Evolutionary conservation across 2,888 invertebrate genomes (phyloP), one percentile per base, ranked within the genome.

Genomic region (Penaeus monodon): DNA sequence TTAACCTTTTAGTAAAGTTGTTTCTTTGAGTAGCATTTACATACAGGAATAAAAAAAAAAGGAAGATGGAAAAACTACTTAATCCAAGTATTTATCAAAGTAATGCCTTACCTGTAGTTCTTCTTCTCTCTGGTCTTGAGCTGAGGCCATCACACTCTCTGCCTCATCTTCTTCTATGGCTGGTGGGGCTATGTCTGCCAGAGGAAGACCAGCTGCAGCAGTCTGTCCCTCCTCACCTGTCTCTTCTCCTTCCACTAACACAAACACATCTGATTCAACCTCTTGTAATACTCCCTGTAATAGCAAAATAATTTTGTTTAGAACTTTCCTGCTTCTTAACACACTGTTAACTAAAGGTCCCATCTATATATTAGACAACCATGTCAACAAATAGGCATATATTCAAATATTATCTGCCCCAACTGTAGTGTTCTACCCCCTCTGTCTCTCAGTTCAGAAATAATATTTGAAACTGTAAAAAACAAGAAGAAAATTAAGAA

Each of bases 91-190:
- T 12, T 33, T 2, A 74, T 33, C 24, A 33, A 38, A 74, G 17
- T 33, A 20, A 29, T 33, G 38, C 78, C 85, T 81, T 88, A 93
- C 94, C 94, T 98, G 98, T 86, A 98, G 93, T 92, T 98, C 98
- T 91, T 97, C 97, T 93, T 98, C 98, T 88, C 97, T 94, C 92
- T 98, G 98, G 92, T 98, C 97, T 92, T 97, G 97, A 1, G 97
- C 96, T 33, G 98, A 98, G 2, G 89, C 89, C 89, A 89, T 89
- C 97, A 97, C 96, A 98, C 97, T 97, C 93, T 98, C 98, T 91
- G 97, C 97, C 85, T 93, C 93, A 92, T 98, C 98, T 91, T 97
- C 96, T 90, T 88, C 83, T 49, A 83, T 82, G 38, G 86, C 83
- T 63, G 74, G 79, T 17, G 74, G 81, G 29, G 80, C 63, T 63